A percentile compares a stretch with the other conserved stretches of the same genome.
Evolutionary conservation across 2,797 vertebrate species (phyloP).

Genomic region (Macrochelys suwanniensis): DNA sequence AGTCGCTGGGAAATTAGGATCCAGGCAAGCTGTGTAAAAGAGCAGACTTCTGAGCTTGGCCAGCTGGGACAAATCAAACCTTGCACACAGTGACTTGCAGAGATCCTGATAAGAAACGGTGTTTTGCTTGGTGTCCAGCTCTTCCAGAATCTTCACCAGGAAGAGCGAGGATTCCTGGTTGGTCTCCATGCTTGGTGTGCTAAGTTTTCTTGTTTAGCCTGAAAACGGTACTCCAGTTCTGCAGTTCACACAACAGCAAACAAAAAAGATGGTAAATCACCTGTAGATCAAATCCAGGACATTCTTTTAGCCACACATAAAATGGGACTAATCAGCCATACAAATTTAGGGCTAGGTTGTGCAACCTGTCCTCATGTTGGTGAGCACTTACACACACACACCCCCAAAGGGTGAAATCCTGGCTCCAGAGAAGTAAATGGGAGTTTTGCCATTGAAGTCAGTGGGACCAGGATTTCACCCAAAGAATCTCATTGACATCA

Average conservation of each 20-base stretch:
- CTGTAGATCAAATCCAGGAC: neutral
- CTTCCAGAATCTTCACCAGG: slow-evolving; percentile 91
- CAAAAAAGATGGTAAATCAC: slow-evolving; percentile 18
- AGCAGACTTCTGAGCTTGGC: slow-evolving; percentile 91
- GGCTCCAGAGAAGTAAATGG: neutral
- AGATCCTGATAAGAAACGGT: slow-evolving; percentile 93
- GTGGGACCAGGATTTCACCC: slow-evolving; percentile 10
- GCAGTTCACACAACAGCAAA: slow-evolving; percentile 19
- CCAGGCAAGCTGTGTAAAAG: slow-evolving; percentile 93
- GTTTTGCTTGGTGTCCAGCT: slow-evolving; percentile 90
- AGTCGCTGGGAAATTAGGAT: slow-evolving; percentile 93
- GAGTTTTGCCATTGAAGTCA: neutral
- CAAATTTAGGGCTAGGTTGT: neutral
- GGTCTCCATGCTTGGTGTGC: slow-evolving; percentile 85
- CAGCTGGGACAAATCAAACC: slow-evolving; percentile 92
- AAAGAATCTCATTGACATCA: slow-evolving; percentile 9
- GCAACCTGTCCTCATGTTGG: neutral
- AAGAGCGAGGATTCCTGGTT: slow-evolving; percentile 90
- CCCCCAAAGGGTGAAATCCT: neutral
- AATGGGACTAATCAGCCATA: neutral
- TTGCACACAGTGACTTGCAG: slow-evolving; percentile 91
- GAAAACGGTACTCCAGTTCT: slow-evolving; percentile 43
- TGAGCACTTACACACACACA: neutral
- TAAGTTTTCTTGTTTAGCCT: neutral
- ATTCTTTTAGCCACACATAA: slow-evolving; percentile 11